A percentile compares a stretch with the other conserved stretches of the same genome.
These are phyloP conservation scores for Meteorus colon DNA, from an alignment of 2,888 invertebrate species.

Conservation along the genomic window DNA sequence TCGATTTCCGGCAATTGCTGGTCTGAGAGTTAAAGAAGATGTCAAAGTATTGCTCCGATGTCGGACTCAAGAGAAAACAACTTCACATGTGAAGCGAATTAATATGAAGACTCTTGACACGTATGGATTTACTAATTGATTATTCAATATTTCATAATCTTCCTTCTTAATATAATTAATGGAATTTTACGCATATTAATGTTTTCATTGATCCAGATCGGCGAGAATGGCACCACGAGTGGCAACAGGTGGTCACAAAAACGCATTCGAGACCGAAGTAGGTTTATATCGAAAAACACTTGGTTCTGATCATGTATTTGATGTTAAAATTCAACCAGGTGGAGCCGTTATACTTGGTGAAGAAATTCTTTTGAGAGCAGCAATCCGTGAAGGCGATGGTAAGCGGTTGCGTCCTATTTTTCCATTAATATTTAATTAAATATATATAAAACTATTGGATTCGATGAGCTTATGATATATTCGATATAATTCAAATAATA, in stretches of 20 bases:
- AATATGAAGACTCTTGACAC: constrained; percentile 64
- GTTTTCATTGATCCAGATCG: constrained; percentile 52
- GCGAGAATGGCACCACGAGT: constrained; percentile 67
- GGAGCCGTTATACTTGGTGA: constrained; percentile 77
- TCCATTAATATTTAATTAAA: not conserved
- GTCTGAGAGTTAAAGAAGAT: constrained; percentile 76
- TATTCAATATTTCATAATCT: constrained; percentile 16
- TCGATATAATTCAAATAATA: not conserved
- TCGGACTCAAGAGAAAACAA: constrained; percentile 75
- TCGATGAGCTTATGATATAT: not conserved
- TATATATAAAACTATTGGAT: not conserved
- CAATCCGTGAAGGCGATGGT: constrained; percentile 77
- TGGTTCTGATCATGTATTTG: constrained; percentile 73
- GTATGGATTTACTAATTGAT: constrained; percentile 52
- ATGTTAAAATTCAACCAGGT: constrained; percentile 74
- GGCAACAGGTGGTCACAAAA: constrained; percentile 76
- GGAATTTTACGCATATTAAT: constrained; percentile 20
- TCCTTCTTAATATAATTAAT: not conserved
- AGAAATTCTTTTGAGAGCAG: constrained; percentile 75
- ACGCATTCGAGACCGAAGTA: constrained; percentile 75
- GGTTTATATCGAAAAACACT: constrained; percentile 74
- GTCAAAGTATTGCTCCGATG: constrained; percentile 76
- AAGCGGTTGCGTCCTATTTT: constrained; percentile 48
- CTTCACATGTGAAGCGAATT: constrained; percentile 73
- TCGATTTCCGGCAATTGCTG: constrained; percentile 76